phyloP scores from a whole-genome alignment of 2,888 invertebrate genomes.

The Drosophila imparisetae region DNA sequence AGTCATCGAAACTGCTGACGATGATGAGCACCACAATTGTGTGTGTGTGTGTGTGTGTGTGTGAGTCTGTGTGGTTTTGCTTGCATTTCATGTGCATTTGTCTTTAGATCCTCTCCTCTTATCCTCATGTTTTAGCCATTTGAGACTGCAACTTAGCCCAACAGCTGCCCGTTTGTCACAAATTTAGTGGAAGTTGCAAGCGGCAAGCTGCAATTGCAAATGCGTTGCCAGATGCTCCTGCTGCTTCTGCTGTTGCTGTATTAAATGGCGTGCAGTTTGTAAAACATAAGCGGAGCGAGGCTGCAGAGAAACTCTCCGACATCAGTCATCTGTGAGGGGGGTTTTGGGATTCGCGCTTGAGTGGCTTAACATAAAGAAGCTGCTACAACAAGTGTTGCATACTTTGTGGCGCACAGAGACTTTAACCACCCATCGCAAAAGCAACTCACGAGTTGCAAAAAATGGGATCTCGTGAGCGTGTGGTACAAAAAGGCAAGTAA shows the following conservation, averaged over 20 bases:
- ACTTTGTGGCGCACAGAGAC: conserved; percentile 36
- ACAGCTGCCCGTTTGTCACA: conserved; percentile 71
- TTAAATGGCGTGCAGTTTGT: conserved; percentile 65
- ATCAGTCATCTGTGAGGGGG: conserved; percentile 14
- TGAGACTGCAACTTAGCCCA: conserved; percentile 59
- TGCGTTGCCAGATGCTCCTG: conserved; percentile 20
- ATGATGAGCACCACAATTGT: conserved; percentile 36
- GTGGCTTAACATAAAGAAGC: conserved; percentile 57
- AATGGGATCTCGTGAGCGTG: not conserved
- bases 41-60: conserved; percentile 28
- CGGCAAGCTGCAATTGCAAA: conserved; percentile 21
- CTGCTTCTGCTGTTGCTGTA: conserved; percentile 38
- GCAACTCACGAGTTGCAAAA: not conserved
- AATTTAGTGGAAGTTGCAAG: conserved; percentile 54
- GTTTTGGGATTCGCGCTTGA: conserved; percentile 57
- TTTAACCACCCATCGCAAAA: conserved; percentile 12
- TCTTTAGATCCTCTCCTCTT: conserved; percentile 13
- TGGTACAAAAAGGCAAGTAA: not conserved
- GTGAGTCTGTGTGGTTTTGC: conserved; percentile 33
- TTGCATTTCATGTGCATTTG: conserved; percentile 69
- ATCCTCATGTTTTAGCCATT: conserved; percentile 36
- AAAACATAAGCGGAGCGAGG: conserved; percentile 30
- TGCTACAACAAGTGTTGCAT: conserved; percentile 65
- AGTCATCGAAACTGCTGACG: conserved; percentile 4
- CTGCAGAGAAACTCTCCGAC: conserved; percentile 16